Percentiles rank a stretch among this genome's conserved stretches.
phyloP scores from a whole-genome alignment of 2,797 vertebrate species.

The Austrolebias charrua region DNA sequence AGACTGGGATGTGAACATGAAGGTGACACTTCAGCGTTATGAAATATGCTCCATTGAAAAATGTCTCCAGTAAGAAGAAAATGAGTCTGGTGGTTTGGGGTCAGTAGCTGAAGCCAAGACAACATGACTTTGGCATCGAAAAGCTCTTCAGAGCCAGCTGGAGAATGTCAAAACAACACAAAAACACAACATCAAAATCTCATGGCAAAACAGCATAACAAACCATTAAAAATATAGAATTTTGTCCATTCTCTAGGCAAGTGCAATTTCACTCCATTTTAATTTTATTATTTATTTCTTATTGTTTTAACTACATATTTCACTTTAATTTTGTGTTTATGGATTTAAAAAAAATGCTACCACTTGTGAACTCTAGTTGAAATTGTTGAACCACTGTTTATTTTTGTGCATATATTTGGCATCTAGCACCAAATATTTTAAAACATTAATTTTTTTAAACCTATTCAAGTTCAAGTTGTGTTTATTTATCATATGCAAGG shows the following conservation, averaged over 20 bases:
- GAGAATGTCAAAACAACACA: slow-evolving; percentile 23
- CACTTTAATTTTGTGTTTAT: too few species aligned
- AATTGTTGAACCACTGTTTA: too few species aligned
- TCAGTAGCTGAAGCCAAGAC: slow-evolving; percentile 48
- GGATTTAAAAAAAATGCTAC: too few species aligned
- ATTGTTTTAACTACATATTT: slow-evolving; percentile 25
- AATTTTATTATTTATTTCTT: background rate
- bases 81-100: slow-evolving; percentile 47
- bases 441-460: too few species aligned
- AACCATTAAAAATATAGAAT: background rate
- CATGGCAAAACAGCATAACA: slow-evolving; percentile 6
- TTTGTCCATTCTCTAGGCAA: background rate
- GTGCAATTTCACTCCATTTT: background rate
- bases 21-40: slow-evolving; percentile 47
- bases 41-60: slow-evolving; percentile 38
- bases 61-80: slow-evolving; percentile 39
- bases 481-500: too few species aligned
- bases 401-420: too few species aligned
- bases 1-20: slow-evolving; percentile 26
- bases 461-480: too few species aligned
- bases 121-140: slow-evolving; percentile 23
- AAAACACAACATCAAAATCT: slow-evolving; percentile 26
- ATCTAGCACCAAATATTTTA: too few species aligned
- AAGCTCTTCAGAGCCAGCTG: slow-evolving; percentile 27
- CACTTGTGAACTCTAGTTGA: too few species aligned